Evolutionary conservation across 2,797 vertebrate genomes (phyloP).

Genomic region (Sarcoramphus papa): DNA sequence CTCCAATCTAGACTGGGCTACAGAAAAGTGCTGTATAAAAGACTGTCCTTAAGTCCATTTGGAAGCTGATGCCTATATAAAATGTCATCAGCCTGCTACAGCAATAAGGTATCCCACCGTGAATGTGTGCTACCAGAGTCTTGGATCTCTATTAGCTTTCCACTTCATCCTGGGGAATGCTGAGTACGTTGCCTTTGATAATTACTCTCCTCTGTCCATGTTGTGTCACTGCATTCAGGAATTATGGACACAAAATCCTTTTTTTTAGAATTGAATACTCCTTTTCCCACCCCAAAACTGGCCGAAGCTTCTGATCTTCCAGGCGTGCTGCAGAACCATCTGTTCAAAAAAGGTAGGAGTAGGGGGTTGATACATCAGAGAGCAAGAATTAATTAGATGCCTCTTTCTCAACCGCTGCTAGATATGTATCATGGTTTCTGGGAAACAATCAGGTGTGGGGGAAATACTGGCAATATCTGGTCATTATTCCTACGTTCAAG

Average conservation of each 20-base stretch:
- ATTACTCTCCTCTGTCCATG: background rate
- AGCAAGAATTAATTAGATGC: background rate
- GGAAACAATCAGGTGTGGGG: background rate
- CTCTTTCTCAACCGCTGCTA: slow-evolving; percentile 38
- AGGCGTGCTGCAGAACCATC: background rate
- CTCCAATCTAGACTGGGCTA: background rate
- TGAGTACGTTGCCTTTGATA: background rate
- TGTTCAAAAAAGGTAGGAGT: background rate
- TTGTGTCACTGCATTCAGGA: background rate
- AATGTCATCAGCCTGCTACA: background rate
- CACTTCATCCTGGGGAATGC: background rate
- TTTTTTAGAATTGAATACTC: background rate
- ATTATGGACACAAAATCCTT: background rate
- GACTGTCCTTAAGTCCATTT: background rate
- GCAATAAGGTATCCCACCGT: background rate
- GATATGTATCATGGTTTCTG: slow-evolving; percentile 46
- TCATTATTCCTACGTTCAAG: background rate
- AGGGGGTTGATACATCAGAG: background rate
- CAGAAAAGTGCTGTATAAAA: background rate
- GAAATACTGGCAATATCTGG: background rate
- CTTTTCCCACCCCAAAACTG: background rate
- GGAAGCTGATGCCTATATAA: background rate
- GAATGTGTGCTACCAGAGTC: background rate
- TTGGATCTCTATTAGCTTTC: background rate
- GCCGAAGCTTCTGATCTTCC: background rate